phyloP scores from a whole-genome alignment of 2,113 vertebrate species.

The Mola mola region DNA sequence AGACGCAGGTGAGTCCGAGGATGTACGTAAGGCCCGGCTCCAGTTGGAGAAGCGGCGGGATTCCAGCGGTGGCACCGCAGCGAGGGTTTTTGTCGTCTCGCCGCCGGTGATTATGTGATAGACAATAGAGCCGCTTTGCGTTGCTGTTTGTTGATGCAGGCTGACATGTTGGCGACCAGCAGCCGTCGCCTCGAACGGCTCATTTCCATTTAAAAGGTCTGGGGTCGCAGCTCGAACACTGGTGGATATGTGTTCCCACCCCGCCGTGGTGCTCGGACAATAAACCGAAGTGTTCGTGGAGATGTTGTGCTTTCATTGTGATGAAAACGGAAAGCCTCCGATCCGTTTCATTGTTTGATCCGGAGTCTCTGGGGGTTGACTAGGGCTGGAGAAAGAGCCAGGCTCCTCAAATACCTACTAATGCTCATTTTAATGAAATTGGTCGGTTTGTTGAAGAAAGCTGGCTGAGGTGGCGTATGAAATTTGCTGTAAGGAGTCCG shows the following conservation, averaged over 20 bases:
- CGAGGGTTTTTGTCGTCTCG: conserved; percentile 27
- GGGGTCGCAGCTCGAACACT: background rate
- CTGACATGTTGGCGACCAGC: conserved; percentile 73
- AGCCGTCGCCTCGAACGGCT: conserved; percentile 64
- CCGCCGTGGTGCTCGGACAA: background rate
- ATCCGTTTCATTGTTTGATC: conserved; percentile 84
- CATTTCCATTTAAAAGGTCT: background rate
- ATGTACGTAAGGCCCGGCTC: conserved; percentile 74
- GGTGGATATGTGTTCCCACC: no score
- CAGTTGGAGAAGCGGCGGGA: conserved; percentile 46
- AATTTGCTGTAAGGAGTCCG: conserved; percentile 1
- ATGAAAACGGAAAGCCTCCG: conserved; percentile 61
- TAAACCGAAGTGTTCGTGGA: conserved; percentile 10
- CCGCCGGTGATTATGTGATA: conserved; percentile 52
- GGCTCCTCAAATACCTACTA: conserved; percentile 26
- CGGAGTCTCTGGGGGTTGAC: conserved; percentile 82
- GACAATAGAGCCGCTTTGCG: conserved; percentile 78
- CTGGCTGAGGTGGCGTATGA: conserved; percentile 38
- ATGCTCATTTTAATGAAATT: conserved; percentile 21
- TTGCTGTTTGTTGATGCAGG: conserved; percentile 69
- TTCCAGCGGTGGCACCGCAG: conserved; percentile 42
- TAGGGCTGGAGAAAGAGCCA: conserved; percentile 61
- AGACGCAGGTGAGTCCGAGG: conserved; percentile 86
- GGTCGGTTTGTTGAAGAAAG: conserved; percentile 12
- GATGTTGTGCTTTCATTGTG: conserved; percentile 41